Conservation (phyloP, 2,797 vertebrate species). For the Austrolebias charrua region DNA sequence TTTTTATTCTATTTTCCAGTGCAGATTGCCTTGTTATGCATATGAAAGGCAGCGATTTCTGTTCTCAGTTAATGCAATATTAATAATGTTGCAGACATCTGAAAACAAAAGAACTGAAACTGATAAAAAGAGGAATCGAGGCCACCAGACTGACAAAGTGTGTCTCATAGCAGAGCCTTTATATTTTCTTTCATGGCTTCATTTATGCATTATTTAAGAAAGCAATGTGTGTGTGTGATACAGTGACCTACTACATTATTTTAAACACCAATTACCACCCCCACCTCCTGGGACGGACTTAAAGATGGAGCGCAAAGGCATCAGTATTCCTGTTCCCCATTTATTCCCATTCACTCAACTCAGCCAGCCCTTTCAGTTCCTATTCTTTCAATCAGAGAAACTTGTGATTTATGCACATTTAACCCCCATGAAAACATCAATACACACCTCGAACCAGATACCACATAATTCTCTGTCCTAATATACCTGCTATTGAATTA, state of each 20-base stretch:
- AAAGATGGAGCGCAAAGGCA: background rate
- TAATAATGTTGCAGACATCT: background rate
- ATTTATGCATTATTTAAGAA: conserved; percentile 55
- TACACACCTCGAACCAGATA: conserved; percentile 38
- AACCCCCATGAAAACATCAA: conserved; percentile 10
- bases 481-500: conserved; percentile 55
- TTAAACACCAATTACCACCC: conserved; percentile 47
- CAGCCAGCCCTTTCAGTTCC: conserved; percentile 17
- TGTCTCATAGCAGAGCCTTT: conserved; percentile 29
- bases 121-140: conserved; percentile 36
- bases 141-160: conserved; percentile 21
- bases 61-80: conserved; percentile 12
- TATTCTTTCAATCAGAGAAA: conserved; percentile 46
- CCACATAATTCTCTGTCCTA: conserved; percentile 34
- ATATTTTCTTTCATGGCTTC: conserved; percentile 28
- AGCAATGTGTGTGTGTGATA: conserved; percentile 39
- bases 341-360: background rate
- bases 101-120: conserved; percentile 1
- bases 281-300: conserved; percentile 6
- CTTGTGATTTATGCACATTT: conserved; percentile 10
- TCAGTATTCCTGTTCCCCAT: conserved; percentile 8
- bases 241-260: conserved; percentile 62
- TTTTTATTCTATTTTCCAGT: background rate
- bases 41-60: background rate
- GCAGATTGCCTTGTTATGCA: conserved; percentile 2